Evolutionary conservation across 2,797 vertebrate genomes (phyloP), one percentile per base, ranked within the genome.

Genomic region (Eremophila alpestris): DNA sequence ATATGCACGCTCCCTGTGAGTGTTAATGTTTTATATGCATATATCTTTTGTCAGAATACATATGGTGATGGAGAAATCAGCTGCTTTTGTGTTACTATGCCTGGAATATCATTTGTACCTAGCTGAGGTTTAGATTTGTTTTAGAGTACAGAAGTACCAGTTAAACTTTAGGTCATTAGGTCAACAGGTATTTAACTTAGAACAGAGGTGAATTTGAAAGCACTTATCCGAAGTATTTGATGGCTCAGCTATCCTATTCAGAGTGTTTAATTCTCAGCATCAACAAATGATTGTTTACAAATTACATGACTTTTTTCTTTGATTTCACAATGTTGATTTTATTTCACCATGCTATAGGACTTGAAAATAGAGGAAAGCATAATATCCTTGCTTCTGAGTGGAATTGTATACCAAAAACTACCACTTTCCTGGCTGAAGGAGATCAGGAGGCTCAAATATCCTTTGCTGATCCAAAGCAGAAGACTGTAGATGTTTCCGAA

Each of bases 321-420:
- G 73, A 49, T 91, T 94, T 91, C 76, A 87, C 64, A 51, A 48
- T 52, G 32, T 70, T 89, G 27, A 16, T 90, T 95, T 86, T 95
- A 70, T 82, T 94, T 91, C 76, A 74, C 41, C 18, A 4, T 73
- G 48, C 97, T 97, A 55, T 95, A 99, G 99, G 98, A 95, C 97
- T 97, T 74, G 98, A 98, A 90, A 97, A 96, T 14, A 98, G 98
- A 97, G 97, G 96, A 73, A 99, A 99, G 95, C 98, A 98, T 96
- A 99, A 98, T 96, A 98, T 98, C 94, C 98, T 99, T 95, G 97
- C 98, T 75, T 98, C 99, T 49, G 99, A 99, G 84, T 99, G 99
- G 97, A 99, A 97, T 2, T 98, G 97, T 90, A 89, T 98, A 96
- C 97, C 99, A 60, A 99, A 99, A 97, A 98, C 98, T 93, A 98